Conservation (phyloP, 2,113 vertebrate species). For the Hippocampus zosterae region DNA sequence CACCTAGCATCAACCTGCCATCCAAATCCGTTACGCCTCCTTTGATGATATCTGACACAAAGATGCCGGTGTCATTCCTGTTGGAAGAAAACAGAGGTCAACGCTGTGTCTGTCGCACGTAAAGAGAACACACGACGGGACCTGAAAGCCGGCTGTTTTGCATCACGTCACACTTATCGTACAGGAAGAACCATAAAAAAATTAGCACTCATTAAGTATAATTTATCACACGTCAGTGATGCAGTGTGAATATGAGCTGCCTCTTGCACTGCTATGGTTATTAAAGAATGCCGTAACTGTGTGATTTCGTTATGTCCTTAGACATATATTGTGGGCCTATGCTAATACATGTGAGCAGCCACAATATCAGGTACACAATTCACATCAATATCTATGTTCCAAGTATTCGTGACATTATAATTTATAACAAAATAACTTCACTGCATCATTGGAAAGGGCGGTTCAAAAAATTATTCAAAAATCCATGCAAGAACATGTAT, state of each 20-base stretch:
- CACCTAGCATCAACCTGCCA: constrained; percentile 86
- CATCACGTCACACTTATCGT: constrained; percentile 38
- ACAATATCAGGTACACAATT: not conserved
- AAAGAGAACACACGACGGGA: constrained; percentile 26
- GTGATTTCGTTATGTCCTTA: constrained; percentile 16
- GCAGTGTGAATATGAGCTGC: not conserved
- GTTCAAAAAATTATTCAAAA: too few species aligned
- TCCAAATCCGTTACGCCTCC: constrained; percentile 85
- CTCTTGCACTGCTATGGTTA: constrained; percentile 10
- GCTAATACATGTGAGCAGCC: not conserved
- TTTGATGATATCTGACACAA: constrained; percentile 90
- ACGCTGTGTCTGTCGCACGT: constrained; percentile 12
- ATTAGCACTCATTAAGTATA: constrained; percentile 2
- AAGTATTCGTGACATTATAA: too few species aligned
- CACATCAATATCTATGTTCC: not conserved
- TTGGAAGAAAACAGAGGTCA: constrained; percentile 57
- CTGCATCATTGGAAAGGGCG: too few species aligned
- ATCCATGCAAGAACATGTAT: too few species aligned
- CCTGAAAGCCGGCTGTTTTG: constrained; percentile 19
- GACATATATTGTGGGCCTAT: not conserved
- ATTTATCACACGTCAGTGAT: not conserved
- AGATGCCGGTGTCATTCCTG: constrained; percentile 90
- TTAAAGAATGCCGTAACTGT: not conserved
- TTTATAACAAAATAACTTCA: too few species aligned
- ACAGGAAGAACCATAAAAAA: constrained; percentile 4